Percentiles rank a stretch among this genome's conserved stretches.
phyloP scores from a whole-genome alignment of 2,888 invertebrate genomes.

The Sipunculus nudus region DNA sequence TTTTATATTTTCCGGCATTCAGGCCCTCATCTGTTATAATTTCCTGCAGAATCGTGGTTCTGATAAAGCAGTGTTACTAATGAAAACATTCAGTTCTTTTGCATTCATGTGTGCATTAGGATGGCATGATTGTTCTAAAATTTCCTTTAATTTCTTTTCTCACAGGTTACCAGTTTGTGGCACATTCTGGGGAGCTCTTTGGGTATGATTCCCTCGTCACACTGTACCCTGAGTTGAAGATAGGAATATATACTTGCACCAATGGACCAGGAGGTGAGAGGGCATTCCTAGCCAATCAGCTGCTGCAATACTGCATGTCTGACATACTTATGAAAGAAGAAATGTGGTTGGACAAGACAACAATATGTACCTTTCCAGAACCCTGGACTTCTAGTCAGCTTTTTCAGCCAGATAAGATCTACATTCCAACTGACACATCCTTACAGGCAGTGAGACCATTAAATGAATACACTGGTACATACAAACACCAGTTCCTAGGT shows the following conservation, averaged over 20 bases:
- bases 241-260: constrained; percentile 54
- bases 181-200: constrained; percentile 58
- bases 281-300: constrained; percentile 1
- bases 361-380: constrained; percentile 2
- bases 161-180: constrained; percentile 52
- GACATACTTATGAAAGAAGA: background rate
- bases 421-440: background rate
- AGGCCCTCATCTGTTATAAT: too few relatives aligned
- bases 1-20: too few relatives aligned
- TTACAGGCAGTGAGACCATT: background rate
- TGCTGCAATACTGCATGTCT: constrained; percentile 3
- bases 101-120: too few relatives aligned
- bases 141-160: background rate
- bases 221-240: constrained; percentile 52
- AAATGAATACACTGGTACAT: constrained; percentile 1
- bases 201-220: constrained; percentile 55
- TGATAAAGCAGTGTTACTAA: too few relatives aligned
- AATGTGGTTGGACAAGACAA: background rate
- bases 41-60: too few relatives aligned
- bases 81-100: too few relatives aligned
- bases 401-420: background rate
- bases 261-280: constrained; percentile 49
- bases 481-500: constrained; percentile 6
- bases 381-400: constrained; percentile 6
- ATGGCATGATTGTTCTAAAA: too few relatives aligned